Evolutionary conservation across 2,888 invertebrate genomes (phyloP).

Genomic region (Meiosimyza decipiens): DNA sequence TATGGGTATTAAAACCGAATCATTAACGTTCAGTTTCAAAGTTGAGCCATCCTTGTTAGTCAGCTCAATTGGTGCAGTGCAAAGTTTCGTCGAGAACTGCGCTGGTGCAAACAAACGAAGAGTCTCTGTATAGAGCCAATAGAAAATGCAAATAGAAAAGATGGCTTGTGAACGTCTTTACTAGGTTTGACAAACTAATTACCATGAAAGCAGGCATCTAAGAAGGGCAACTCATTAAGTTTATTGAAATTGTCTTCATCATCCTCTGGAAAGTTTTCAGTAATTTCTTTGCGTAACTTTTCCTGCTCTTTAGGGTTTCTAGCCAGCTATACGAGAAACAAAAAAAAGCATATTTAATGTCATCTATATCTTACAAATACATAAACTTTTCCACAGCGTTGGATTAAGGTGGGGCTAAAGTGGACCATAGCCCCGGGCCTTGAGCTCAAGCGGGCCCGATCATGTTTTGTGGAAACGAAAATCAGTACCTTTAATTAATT

Average conservation of each 20-base stretch:
- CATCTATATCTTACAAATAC: too few relatives aligned
- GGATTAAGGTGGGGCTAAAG: too few relatives aligned
- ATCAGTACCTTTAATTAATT: too few relatives aligned
- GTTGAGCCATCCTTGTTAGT: conserved; percentile 53
- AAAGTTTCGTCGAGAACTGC: conserved; percentile 49
- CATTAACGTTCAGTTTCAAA: conserved; percentile 50
- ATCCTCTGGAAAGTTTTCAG: conserved; percentile 40
- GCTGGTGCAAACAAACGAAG: conserved; percentile 55
- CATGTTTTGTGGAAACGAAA: too few relatives aligned
- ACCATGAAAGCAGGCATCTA: conserved; percentile 63
- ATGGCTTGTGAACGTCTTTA: not conserved
- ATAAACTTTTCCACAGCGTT: not conserved
- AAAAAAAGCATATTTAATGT: conserved; percentile 47
- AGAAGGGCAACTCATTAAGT: conserved; percentile 55
- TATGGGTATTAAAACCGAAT: conserved; percentile 52
- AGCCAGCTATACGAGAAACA: conserved; percentile 46
- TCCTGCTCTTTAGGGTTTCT: conserved; percentile 53
- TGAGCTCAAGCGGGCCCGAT: too few relatives aligned
- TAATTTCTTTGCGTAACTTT: conserved; percentile 55
- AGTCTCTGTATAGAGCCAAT: conserved; percentile 47
- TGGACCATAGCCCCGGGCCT: too few relatives aligned
- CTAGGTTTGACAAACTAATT: conserved; percentile 20
- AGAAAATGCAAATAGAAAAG: conserved; percentile 8
- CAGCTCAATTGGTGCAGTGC: conserved; percentile 53
- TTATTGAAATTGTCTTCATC: conserved; percentile 54